These are phyloP conservation scores for Hippocampus zosterae DNA, from an alignment of 2,113 vertebrate species.

Conservation along the genomic window DNA sequence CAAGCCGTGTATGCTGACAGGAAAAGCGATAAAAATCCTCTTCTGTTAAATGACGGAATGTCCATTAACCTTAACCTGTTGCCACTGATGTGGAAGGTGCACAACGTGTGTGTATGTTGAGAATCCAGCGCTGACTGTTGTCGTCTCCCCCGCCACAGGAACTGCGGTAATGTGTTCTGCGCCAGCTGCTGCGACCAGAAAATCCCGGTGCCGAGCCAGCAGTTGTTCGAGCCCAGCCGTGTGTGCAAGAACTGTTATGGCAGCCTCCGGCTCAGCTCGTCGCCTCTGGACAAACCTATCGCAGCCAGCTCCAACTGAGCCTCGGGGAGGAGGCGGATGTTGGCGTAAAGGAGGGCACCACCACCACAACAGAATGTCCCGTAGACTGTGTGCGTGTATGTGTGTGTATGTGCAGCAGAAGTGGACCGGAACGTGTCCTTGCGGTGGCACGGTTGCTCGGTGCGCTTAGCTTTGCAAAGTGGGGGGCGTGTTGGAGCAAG, in stretches of 20 bases:
- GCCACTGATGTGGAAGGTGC: neutral
- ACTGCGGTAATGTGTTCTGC: constrained; percentile 97
- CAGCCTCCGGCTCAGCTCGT: constrained; percentile 77
- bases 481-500: constrained; percentile 9
- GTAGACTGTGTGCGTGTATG: constrained; percentile 30
- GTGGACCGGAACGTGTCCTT: constrained; percentile 38
- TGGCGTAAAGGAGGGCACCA: neutral
- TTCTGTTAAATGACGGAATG: too few relatives aligned
- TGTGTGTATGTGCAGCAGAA: constrained; percentile 18
- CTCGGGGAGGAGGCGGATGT: constrained; percentile 8
- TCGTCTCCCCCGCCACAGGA: constrained; percentile 70
- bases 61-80: too few relatives aligned
- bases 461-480: constrained; percentile 7
- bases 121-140: constrained; percentile 14
- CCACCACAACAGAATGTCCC: constrained; percentile 45
- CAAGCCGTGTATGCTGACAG: too few relatives aligned
- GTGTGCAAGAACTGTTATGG: constrained; percentile 92
- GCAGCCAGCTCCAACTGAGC: constrained; percentile 86
- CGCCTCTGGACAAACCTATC: constrained; percentile 86
- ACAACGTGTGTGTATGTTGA: neutral
- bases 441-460: constrained; percentile 2
- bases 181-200: constrained; percentile 98
- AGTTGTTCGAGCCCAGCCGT: constrained; percentile 92
- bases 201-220: constrained; percentile 95
- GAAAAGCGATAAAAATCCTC: too few relatives aligned